Evolutionary conservation across 2,113 vertebrate genomes (phyloP).

Genomic region (Vulpes vulpes): DNA sequence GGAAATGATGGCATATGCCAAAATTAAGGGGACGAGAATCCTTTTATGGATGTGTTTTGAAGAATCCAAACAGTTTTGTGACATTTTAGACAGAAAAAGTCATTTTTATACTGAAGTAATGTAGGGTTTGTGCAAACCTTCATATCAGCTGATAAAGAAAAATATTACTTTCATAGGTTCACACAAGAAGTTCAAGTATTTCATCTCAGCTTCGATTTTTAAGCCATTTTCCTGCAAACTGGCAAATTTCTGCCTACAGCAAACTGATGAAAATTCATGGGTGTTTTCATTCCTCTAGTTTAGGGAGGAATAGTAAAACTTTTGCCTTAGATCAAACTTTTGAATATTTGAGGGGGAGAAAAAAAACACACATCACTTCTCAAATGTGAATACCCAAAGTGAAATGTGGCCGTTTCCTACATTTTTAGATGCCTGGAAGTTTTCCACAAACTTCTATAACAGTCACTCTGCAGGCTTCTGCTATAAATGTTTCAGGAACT

Average conservation of each 20-base stretch:
- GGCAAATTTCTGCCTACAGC: slow-evolving; percentile 83
- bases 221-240: slow-evolving; percentile 83
- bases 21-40: slow-evolving; percentile 58
- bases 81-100: slow-evolving; percentile 74
- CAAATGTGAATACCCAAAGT: slow-evolving; percentile 81
- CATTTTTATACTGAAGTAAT: slow-evolving; percentile 74
- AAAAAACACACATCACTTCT: slow-evolving; percentile 68
- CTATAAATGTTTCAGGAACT: slow-evolving; percentile 84
- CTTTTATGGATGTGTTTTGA: neutral
- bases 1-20: slow-evolving; percentile 32
- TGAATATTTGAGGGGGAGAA: slow-evolving; percentile 76
- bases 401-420: slow-evolving; percentile 82
- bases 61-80: slow-evolving; percentile 64
- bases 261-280: slow-evolving; percentile 85
- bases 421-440: slow-evolving; percentile 84
- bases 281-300: slow-evolving; percentile 80
- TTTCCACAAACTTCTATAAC: slow-evolving; percentile 83
- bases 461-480: slow-evolving; percentile 81
- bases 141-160: slow-evolving; percentile 82
- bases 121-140: slow-evolving; percentile 74
- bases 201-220: slow-evolving; percentile 81
- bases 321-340: slow-evolving; percentile 84
- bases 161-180: slow-evolving; percentile 84
- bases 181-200: slow-evolving; percentile 83
- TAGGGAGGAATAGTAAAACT: slow-evolving; percentile 83